Evolutionary conservation across 2,797 vertebrate genomes (phyloP), one percentile per base, ranked within the genome.

Genomic region (Taeniopygia guttata): DNA sequence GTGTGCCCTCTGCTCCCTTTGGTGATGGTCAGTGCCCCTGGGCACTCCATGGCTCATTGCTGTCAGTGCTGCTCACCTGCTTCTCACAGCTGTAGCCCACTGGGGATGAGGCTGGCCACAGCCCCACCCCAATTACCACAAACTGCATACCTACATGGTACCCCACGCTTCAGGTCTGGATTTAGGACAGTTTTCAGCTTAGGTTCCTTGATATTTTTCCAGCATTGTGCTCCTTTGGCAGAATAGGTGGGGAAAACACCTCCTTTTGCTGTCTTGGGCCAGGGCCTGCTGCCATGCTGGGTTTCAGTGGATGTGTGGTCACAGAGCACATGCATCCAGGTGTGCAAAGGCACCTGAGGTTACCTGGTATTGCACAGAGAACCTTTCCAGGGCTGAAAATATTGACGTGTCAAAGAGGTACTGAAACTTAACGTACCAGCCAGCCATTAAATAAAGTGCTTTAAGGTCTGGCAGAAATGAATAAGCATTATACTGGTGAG

Each of bases 271-370:
- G 27, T 4, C 13, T 26, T 19, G 42, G 22, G 6, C 27, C 20
- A 25, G 32, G 45, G 9, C 8, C 5, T 1, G 4, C 36, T 42
- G 67, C 32, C 40, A 4, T 13, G 2, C 5, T 18, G 40, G 40
- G 2, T 26, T 13, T 62, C 14, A 4, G 30, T 5, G 11, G 8
- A 4, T 13, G 0, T 2, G 11, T 32, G 54, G 27, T 5, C 0
- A 1, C 4, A 1, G 54, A 4, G 19, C 15, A 4, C 1, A 0
- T 32, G 22, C 46, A 46, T 59, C 16, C 0, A 0, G 19, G 15
- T 30, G 18, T 20, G 49, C 7, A 17, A 13, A 32, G 13, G 15
- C 22, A 11, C 2, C 2, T 4, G 16, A 30, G 13, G 9, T 13
- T 27, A 3, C 23, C 38, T 48, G 27, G 23, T 13, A 0, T 6